Evolutionary conservation across 2,888 invertebrate genomes (phyloP).

Genomic region (Ophion slaviceki): DNA sequence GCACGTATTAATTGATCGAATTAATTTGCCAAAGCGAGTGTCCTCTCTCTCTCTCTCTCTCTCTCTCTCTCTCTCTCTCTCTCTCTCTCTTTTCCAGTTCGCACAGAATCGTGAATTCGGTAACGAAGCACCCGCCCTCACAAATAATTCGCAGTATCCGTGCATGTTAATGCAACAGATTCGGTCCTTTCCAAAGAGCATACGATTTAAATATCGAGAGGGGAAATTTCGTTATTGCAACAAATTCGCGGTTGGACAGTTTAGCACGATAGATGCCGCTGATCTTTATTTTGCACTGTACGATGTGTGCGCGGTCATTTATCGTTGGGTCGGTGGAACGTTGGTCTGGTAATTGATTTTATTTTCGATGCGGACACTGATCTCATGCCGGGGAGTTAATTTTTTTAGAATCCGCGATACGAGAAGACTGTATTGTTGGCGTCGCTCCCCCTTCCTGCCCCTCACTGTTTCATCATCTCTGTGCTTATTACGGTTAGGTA

Average conservation of each 20-base stretch:
- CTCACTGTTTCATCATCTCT: too few species aligned
- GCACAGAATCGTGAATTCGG: slow-evolving; percentile 38
- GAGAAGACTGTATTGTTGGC: background rate
- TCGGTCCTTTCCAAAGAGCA: slow-evolving; percentile 43
- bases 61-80: slow-evolving; percentile 27
- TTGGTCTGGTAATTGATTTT: slow-evolving; percentile 38
- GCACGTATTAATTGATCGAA: slow-evolving; percentile 79
- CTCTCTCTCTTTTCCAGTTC: slow-evolving; percentile 14
- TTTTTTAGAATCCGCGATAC: background rate
- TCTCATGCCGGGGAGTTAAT: background rate
- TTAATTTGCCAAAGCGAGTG: slow-evolving; percentile 73
- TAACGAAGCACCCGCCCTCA: slow-evolving; percentile 23
- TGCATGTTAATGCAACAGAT: slow-evolving; percentile 19
- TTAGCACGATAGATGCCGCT: slow-evolving; percentile 30
- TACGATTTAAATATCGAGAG: slow-evolving; percentile 18
- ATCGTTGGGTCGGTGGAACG: slow-evolving; percentile 28
- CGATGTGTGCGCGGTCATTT: slow-evolving; percentile 20
- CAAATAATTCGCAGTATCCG: slow-evolving; percentile 13
- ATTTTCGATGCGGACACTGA: background rate
- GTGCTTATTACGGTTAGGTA: too few species aligned
- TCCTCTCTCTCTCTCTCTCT: slow-evolving; percentile 25
- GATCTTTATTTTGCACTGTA: background rate
- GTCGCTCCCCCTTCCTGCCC: too few species aligned
- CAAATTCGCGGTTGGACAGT: slow-evolving; percentile 39
- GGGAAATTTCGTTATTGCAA: slow-evolving; percentile 21